phyloP scores from a whole-genome alignment of 2,888 invertebrate species.

The Pharmacophagus antenor region DNA sequence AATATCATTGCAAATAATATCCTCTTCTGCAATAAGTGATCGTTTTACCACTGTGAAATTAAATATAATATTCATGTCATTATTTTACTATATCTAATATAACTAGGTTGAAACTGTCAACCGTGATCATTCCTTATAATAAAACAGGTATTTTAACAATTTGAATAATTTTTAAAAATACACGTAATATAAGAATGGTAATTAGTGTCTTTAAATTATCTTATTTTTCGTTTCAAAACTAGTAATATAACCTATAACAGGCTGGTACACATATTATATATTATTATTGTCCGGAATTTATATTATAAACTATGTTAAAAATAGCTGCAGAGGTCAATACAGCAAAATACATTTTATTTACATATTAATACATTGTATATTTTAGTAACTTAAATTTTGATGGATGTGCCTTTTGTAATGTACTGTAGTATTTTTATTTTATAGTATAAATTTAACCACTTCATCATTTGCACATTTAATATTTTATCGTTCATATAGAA shows the following conservation, averaged over 20 bases:
- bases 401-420: constrained; percentile 66
- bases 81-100: too few relatives aligned
- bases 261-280: not conserved
- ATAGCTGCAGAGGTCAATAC: not conserved
- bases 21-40: too few relatives aligned
- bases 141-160: not conserved
- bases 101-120: too few relatives aligned
- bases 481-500: too few relatives aligned
- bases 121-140: too few relatives aligned
- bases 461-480: not conserved
- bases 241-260: not conserved
- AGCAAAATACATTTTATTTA: not conserved
- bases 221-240: not conserved
- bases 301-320: not conserved
- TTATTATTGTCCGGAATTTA: not conserved
- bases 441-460: not conserved
- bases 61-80: too few relatives aligned
- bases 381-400: constrained; percentile 17
- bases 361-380: not conserved
- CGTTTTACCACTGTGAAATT: too few relatives aligned
- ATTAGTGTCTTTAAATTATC: not conserved
- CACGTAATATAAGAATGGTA: not conserved
- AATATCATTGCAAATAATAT: too few relatives aligned
- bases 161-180: not conserved
- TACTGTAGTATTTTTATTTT: constrained; percentile 33